Conservation (phyloP, 2,797 vertebrate species). For the Hydrolagus colliei region DNA sequence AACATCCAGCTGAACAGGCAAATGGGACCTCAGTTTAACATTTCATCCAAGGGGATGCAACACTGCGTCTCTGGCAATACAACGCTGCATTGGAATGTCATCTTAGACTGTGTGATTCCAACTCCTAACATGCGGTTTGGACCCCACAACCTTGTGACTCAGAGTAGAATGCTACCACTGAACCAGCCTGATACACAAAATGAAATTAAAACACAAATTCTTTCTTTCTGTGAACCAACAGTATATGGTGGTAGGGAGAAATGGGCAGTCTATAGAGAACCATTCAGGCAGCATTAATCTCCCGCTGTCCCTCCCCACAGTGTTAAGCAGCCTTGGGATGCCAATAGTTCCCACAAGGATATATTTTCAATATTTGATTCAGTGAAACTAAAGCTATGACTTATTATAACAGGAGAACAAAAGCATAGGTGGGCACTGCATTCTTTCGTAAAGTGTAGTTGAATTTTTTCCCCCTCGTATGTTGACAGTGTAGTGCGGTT, state of each 20-base stretch:
- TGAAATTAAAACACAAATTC: too few relatives aligned
- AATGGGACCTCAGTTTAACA: too few relatives aligned
- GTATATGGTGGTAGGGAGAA: background rate
- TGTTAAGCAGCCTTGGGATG: background rate
- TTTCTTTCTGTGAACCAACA: too few relatives aligned
- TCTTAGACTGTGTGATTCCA: too few relatives aligned
- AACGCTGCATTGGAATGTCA: too few relatives aligned
- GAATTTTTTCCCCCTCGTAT: background rate
- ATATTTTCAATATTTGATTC: background rate
- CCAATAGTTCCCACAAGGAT: constrained; percentile 26
- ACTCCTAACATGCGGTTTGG: too few relatives aligned
- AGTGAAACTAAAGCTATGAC: background rate
- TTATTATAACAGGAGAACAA: background rate
- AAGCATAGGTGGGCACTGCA: background rate
- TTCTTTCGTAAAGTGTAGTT: background rate
- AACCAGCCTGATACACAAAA: too few relatives aligned
- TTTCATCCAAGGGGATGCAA: too few relatives aligned
- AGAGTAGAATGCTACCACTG: too few relatives aligned
- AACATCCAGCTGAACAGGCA: too few relatives aligned
- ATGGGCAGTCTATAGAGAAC: background rate
- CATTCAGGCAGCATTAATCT: constrained; percentile 11
- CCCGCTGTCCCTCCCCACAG: background rate
- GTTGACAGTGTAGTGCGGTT: background rate
- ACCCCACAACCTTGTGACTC: too few relatives aligned
- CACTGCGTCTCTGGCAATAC: too few relatives aligned